Percentiles rank a stretch among this genome's conserved stretches.
These are phyloP conservation scores for Mesochorus sp. DNA, from an alignment of 2,888 invertebrate species.

Conservation along the genomic window DNA sequence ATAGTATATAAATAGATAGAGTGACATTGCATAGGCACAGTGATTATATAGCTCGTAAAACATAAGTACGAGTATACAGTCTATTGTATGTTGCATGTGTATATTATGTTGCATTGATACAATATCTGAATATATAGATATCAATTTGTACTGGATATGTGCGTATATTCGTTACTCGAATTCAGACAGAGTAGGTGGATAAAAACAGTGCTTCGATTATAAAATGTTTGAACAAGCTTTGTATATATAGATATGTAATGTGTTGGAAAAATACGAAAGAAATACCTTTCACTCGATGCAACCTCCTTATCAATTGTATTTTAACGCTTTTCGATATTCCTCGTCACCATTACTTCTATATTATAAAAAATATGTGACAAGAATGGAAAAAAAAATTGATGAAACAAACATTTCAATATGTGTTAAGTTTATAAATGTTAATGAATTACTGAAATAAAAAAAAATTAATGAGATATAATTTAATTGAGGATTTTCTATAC, in stretches of 20 bases:
- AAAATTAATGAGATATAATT: too few species aligned
- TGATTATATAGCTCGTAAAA: conserved; percentile 34
- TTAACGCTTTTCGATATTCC: neutral
- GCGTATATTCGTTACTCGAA: conserved; percentile 21
- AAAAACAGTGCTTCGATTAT: conserved; percentile 45
- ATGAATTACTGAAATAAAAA: too few species aligned
- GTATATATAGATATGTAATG: too few species aligned
- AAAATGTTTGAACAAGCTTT: conserved; percentile 35
- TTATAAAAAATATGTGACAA: too few species aligned
- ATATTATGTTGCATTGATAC: neutral
- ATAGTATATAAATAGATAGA: conserved; percentile 53
- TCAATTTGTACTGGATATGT: neutral
- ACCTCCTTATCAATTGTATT: conserved; percentile 12
- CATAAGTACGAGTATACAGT: conserved; percentile 19
- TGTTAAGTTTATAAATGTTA: too few species aligned
- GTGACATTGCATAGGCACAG: conserved; percentile 60
- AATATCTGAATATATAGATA: too few species aligned
- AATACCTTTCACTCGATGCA: conserved; percentile 21
- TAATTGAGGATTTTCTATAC: too few species aligned
- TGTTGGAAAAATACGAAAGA: conserved; percentile 9
- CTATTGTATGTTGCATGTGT: conserved; percentile 37
- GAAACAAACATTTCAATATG: too few species aligned
- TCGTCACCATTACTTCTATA: too few species aligned
- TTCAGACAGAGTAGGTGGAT: conserved; percentile 23
- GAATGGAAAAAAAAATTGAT: too few species aligned